phyloP scores from a whole-genome alignment of 2,113 vertebrate genomes.

The Tupaia tana region DNA sequence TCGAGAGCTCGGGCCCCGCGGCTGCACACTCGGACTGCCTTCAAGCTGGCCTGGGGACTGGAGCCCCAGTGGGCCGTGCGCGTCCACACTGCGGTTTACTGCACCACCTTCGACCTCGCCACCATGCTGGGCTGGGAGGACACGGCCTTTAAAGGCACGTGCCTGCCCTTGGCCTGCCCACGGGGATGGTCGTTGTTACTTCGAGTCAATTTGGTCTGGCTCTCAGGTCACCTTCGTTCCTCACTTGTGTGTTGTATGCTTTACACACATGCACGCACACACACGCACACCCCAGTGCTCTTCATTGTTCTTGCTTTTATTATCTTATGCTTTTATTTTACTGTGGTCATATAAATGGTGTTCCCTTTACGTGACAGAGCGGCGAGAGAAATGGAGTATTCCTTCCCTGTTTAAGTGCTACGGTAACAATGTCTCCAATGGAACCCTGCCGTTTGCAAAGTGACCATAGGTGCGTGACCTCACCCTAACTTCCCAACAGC shows the following conservation, averaged over 20 bases:
- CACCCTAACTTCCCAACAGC: neutral
- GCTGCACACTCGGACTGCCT: too few species aligned
- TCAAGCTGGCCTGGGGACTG: too few species aligned
- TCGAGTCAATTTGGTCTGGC: neutral
- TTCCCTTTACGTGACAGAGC: neutral
- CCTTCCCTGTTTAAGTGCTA: neutral
- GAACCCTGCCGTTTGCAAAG: neutral
- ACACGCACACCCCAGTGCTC: neutral
- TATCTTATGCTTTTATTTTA: neutral
- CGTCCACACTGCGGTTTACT: too few species aligned
- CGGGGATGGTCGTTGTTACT: rapidly evolving
- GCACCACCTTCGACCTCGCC: too few species aligned
- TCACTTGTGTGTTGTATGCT: rapidly evolving
- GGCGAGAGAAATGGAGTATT: neutral
- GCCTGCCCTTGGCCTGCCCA: rapidly evolving
- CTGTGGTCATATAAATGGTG: too few species aligned
- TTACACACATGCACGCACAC: neutral
- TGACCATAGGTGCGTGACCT: rapidly evolving
- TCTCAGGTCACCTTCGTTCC: rapidly evolving
- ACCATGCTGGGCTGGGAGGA: neutral
- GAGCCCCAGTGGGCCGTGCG: too few species aligned
- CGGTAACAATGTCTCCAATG: too few species aligned
- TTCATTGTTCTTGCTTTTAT: too few species aligned
- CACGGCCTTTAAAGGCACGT: neutral
- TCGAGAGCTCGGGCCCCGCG: too few species aligned